Conservation (phyloP, 1,140 invertebrate genomes). For the Pseudomyrmex gracilis region DNA sequence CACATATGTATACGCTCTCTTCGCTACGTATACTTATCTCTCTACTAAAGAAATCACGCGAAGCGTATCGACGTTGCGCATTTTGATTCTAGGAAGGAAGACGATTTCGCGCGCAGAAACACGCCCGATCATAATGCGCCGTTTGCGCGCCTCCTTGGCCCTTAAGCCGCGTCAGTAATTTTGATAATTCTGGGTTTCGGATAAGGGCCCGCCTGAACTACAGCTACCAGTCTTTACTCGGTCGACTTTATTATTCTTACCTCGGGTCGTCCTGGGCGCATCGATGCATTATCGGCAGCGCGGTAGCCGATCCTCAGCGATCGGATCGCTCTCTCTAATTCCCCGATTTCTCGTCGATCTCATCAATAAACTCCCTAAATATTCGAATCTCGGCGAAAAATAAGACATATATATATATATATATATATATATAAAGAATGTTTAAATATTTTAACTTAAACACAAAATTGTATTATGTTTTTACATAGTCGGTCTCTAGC, state of each 20-base stretch:
- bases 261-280: slow-evolving; percentile 49
- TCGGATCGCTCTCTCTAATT: slow-evolving; percentile 52
- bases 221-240: slow-evolving; percentile 83
- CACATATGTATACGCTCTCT: background rate
- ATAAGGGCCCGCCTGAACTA: slow-evolving; percentile 74
- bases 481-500: too few species aligned
- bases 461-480: background rate
- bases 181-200: slow-evolving; percentile 83
- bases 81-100: slow-evolving; percentile 59
- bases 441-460: background rate
- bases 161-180: slow-evolving; percentile 76
- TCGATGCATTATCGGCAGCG: slow-evolving; percentile 54
- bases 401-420: too few species aligned
- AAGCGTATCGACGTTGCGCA: slow-evolving; percentile 54
- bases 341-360: slow-evolving; percentile 21
- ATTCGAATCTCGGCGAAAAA: background rate
- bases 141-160: slow-evolving; percentile 74
- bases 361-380: background rate
- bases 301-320: slow-evolving; percentile 45
- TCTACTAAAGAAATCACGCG: slow-evolving; percentile 60
- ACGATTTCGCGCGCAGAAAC: slow-evolving; percentile 53
- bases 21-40: slow-evolving; percentile 49
- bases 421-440: too few species aligned
- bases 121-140: slow-evolving; percentile 75
- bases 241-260: slow-evolving; percentile 72